Percentiles rank a stretch among this genome's conserved stretches.
phyloP scores from a whole-genome alignment of 1,140 invertebrate species.

The Chrysoperla carnea region DNA sequence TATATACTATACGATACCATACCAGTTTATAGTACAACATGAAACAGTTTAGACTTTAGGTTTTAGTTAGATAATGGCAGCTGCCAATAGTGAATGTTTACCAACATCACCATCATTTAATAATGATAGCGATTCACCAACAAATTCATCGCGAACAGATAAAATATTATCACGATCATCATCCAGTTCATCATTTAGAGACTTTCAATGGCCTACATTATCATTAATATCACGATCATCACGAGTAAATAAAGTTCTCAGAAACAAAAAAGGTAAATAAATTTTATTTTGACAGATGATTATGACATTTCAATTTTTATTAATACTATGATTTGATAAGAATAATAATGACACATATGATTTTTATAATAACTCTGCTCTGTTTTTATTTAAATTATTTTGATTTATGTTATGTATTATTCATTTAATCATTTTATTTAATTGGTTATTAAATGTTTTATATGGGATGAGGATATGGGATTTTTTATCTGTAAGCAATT shows the following conservation, averaged over 20 bases:
- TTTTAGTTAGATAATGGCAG: constrained; percentile 26
- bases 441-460: too few species aligned
- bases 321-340: not conserved
- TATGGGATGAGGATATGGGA: too few species aligned
- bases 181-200: constrained; percentile 28
- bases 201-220: constrained; percentile 33
- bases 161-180: constrained; percentile 29
- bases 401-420: too few species aligned
- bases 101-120: constrained; percentile 26
- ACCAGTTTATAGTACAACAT: not conserved
- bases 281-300: constrained; percentile 1
- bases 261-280: constrained; percentile 18
- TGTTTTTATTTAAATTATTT: too few species aligned
- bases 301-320: not conserved
- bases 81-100: constrained; percentile 28
- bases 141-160: constrained; percentile 22
- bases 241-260: constrained; percentile 13
- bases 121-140: constrained; percentile 21
- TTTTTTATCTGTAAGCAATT: too few species aligned
- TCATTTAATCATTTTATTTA: too few species aligned
- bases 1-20: too few species aligned
- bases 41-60: constrained; percentile 1
- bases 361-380: too few species aligned
- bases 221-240: constrained; percentile 24
- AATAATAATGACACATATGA: too few species aligned